Conservation (phyloP, 1,140 invertebrate species). For the Magallana angulata region DNA sequence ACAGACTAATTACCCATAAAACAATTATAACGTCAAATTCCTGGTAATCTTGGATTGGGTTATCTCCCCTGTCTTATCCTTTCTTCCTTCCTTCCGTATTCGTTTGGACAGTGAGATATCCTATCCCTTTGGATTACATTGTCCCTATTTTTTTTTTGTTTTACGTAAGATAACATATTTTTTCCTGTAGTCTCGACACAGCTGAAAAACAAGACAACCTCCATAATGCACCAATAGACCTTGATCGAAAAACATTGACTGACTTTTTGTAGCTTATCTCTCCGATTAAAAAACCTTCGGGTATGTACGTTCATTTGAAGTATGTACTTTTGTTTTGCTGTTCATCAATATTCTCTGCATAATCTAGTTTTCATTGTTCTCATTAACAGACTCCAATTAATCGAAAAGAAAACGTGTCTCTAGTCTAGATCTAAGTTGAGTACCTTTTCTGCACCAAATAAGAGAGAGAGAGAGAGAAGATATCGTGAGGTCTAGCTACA, state of each 20-base stretch:
- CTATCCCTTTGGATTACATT: too few relatives aligned
- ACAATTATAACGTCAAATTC: too few relatives aligned
- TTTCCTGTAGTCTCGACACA: neutral
- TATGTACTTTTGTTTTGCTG: neutral
- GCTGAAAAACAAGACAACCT: neutral
- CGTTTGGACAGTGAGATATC: too few relatives aligned
- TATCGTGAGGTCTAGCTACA: too few relatives aligned
- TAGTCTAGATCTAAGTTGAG: neutral
- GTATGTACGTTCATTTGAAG: constrained; percentile 7
- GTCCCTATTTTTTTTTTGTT: too few relatives aligned
- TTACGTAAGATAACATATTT: neutral
- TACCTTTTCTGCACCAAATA: too few relatives aligned
- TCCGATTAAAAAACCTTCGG: neutral
- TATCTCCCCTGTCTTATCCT: too few relatives aligned
- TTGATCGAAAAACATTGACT: constrained; percentile 14
- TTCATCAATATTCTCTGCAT: neutral
- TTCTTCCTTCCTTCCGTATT: too few relatives aligned
- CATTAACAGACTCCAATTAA: neutral
- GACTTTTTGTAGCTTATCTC: neutral
- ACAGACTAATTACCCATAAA: too few relatives aligned
- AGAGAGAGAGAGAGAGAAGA: too few relatives aligned
- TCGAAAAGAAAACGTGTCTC: neutral
- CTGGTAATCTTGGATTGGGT: too few relatives aligned
- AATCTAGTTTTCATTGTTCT: neutral
- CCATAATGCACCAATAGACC: neutral